Evolutionary conservation across 2,113 vertebrate species (phyloP).

Genomic region (Oreotragus oreotragus): DNA sequence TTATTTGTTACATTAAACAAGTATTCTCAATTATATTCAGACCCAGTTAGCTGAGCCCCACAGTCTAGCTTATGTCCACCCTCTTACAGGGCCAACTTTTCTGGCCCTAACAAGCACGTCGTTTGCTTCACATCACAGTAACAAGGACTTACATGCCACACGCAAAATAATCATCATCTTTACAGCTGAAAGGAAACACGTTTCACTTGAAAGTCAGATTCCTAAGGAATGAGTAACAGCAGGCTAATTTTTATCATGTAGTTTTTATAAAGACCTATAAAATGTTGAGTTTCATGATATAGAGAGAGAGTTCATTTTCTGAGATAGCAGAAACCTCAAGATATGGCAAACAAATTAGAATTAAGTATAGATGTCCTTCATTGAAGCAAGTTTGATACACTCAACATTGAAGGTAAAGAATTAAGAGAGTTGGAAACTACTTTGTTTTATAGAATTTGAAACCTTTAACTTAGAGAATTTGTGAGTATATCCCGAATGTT

Average conservation of each 20-base stretch:
- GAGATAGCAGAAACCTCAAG: neutral
- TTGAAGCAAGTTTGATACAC: neutral
- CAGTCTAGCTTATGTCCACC: neutral
- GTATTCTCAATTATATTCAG: neutral
- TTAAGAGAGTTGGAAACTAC: neutral
- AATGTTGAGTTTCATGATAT: neutral
- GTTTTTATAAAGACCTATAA: neutral
- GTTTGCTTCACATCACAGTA: neutral
- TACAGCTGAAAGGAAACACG: neutral
- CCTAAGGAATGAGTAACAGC: neutral
- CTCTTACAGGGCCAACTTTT: neutral
- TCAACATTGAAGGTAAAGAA: neutral
- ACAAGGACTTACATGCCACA: neutral
- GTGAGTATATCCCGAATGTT: neutral
- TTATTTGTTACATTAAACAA: neutral
- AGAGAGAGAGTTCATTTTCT: neutral
- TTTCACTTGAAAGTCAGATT: neutral
- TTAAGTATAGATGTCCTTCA: neutral
- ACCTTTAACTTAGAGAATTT: neutral
- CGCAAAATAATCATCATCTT: neutral
- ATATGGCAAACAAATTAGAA: neutral
- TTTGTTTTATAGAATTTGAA: constrained; percentile 2
- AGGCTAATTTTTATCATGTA: neutral
- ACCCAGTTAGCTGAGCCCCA: neutral
- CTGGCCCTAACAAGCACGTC: neutral